Conservation (phyloP, 2,797 vertebrate species). For the Oreonectes daqikongensis region DNA sequence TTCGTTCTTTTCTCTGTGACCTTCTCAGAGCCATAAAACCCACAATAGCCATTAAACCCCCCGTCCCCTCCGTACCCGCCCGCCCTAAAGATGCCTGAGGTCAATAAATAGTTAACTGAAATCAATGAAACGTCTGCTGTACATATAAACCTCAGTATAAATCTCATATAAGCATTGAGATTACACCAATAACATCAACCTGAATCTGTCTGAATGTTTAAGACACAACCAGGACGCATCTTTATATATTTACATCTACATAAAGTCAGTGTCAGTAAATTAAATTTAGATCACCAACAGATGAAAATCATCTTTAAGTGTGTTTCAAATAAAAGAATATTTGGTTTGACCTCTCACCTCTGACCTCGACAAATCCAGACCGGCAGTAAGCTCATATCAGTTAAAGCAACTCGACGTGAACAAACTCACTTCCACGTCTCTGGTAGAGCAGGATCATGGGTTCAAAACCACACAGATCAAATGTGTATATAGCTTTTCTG, state of each 20-base stretch:
- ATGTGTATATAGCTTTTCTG: no score
- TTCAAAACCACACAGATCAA: background rate
- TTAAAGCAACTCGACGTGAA: constrained; percentile 45
- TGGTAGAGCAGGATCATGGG: background rate
- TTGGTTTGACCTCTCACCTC: constrained; percentile 74
- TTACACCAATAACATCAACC: constrained; percentile 43
- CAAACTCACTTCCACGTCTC: background rate
- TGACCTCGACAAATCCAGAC: constrained; percentile 76
- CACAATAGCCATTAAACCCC: constrained; percentile 59
- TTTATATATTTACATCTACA: background rate
- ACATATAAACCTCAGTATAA: constrained; percentile 49
- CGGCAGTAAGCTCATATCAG: constrained; percentile 57
- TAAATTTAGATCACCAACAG: background rate
- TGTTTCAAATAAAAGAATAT: background rate
- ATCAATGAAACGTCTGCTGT: constrained; percentile 66
- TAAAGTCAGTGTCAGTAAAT: background rate
- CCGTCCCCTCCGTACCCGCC: constrained; percentile 47
- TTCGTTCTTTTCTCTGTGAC: constrained; percentile 32
- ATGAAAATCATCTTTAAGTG: background rate
- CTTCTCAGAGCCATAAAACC: constrained; percentile 61
- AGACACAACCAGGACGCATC: background rate
- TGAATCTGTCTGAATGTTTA: constrained; percentile 5
- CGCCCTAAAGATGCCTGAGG: constrained; percentile 58
- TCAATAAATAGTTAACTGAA: constrained; percentile 70
- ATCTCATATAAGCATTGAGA: constrained; percentile 47